A percentile compares a stretch with the other conserved stretches of the same genome.
Evolutionary conservation across 1,140 invertebrate species (phyloP).

Genomic region (Caenorhabditis elegans): WBcel235 BX284602.5:5365501-5366000

Average conservation of each 20-base stretch:
- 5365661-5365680: neutral
- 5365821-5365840: slow-evolving; percentile 17
- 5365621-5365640: neutral
- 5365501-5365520: neutral
- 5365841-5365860: neutral
- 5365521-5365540: neutral
- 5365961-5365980: neutral
- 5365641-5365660: neutral
- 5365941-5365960: neutral
- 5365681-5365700: neutral
- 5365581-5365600: neutral
- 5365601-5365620: neutral
- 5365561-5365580: neutral
- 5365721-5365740: slow-evolving; percentile 20
- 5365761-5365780: neutral
- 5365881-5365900: neutral
- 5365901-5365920: neutral
- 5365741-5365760: neutral
- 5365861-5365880: neutral
- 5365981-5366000: neutral
- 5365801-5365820: neutral
- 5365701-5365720: neutral
- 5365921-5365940: neutral
- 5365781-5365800: neutral
- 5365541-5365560: neutral